Evolutionary conservation across 1,140 invertebrate species (phyloP).

Genomic region (Lethrus apterus): DNA sequence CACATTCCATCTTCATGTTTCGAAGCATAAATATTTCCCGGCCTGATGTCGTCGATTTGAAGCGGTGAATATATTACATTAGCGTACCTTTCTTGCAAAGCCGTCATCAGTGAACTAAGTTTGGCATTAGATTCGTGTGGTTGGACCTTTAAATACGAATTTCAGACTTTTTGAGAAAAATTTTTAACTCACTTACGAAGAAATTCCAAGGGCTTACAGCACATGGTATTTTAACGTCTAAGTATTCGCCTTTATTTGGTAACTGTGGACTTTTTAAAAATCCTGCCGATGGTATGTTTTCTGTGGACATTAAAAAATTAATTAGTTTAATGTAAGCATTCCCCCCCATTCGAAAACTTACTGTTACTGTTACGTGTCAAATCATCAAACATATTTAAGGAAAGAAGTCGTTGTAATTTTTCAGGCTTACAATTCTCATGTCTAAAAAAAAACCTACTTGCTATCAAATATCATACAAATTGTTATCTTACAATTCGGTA

Average conservation of each 20-base stretch:
- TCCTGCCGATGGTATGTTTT: slow-evolving; percentile 32
- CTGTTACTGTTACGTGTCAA: background rate
- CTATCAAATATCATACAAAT: too few species aligned
- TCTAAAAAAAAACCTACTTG: too few species aligned
- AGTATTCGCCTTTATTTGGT: slow-evolving; percentile 24
- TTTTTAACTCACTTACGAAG: slow-evolving; percentile 33
- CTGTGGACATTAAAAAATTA: slow-evolving; percentile 15
- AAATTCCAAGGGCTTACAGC: slow-evolving; percentile 40
- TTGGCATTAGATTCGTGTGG: slow-evolving; percentile 25
- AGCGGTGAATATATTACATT: slow-evolving; percentile 25
- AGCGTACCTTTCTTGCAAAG: slow-evolving; percentile 31
- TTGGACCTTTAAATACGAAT: slow-evolving; percentile 31
- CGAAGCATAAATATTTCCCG: slow-evolving; percentile 37
- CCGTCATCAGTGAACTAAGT: slow-evolving; percentile 29
- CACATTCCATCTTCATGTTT: slow-evolving; percentile 35
- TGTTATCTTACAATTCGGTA: slow-evolving; percentile 24
- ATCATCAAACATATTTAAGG: slow-evolving; percentile 6
- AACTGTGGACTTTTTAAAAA: slow-evolving; percentile 24
- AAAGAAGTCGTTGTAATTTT: slow-evolving; percentile 9
- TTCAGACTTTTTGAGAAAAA: too few species aligned
- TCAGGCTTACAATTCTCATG: background rate
- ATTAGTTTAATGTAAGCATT: background rate
- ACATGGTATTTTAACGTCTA: slow-evolving; percentile 32
- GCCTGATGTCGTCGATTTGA: slow-evolving; percentile 30
- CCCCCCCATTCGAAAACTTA: background rate